phyloP scores from a whole-genome alignment of 2,113 vertebrate species.

The Bathybates hornii region DNA sequence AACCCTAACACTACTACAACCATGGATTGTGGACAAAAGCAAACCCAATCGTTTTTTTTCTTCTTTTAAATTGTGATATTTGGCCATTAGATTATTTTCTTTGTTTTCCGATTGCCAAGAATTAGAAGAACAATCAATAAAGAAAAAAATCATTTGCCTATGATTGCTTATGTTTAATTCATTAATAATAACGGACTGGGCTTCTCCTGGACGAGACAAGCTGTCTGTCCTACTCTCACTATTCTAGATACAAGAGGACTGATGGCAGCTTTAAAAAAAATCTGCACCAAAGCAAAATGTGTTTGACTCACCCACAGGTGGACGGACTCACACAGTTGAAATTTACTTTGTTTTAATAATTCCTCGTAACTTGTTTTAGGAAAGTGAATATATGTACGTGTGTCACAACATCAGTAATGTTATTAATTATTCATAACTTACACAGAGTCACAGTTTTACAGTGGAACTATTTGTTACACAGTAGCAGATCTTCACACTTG shows the following conservation, averaged over 20 bases:
- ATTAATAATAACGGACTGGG: neutral
- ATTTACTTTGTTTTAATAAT: neutral
- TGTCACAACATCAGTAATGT: neutral
- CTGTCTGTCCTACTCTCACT: neutral
- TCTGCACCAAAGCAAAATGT: neutral
- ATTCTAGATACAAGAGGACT: neutral
- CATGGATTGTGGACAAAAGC: neutral
- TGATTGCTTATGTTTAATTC: neutral
- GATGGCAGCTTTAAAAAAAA: neutral
- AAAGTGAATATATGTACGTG: neutral
- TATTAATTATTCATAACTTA: neutral
- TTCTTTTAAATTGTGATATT: neutral
- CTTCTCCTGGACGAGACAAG: neutral
- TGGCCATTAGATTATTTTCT: neutral
- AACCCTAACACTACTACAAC: neutral
- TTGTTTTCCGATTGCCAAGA: rapidly evolving
- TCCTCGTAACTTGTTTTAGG: neutral
- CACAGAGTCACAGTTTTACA: neutral
- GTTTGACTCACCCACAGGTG: neutral
- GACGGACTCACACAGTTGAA: neutral
- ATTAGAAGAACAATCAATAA: neutral
- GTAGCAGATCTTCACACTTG: neutral
- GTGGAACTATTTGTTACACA: neutral
- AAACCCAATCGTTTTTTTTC: neutral
- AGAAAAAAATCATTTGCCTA: neutral